Percentiles rank a stretch among this genome's conserved stretches.
These are phyloP conservation scores for Andrena bicolor DNA, from an alignment of 2,888 invertebrate genomes.

Conservation along the genomic window DNA sequence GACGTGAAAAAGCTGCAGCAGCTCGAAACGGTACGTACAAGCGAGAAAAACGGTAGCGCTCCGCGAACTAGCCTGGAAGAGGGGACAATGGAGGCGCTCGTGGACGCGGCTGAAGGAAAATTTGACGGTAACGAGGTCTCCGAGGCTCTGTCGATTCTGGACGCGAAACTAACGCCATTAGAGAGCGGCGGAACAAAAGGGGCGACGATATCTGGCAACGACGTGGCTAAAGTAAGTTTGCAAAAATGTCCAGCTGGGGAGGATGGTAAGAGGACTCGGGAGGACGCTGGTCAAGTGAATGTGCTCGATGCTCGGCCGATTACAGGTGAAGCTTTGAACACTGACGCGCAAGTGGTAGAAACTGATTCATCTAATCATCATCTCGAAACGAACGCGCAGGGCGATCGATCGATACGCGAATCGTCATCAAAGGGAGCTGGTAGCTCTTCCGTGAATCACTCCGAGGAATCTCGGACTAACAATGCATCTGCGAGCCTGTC, in stretches of 20 bases:
- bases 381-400: background rate
- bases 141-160: conserved; percentile 18
- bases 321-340: background rate
- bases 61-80: conserved; percentile 35
- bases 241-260: conserved; percentile 27
- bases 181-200: background rate
- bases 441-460: conserved; percentile 53
- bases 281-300: background rate
- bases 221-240: conserved; percentile 32
- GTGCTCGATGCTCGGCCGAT: background rate
- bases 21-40: conserved; percentile 67
- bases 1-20: conserved; percentile 54
- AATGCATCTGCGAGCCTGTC: conserved; percentile 37
- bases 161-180: background rate
- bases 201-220: background rate
- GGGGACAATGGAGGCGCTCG: conserved; percentile 20
- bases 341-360: background rate
- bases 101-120: conserved; percentile 17
- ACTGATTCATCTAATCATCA: conserved; percentile 33
- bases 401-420: conserved; percentile 10
- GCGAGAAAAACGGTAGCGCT: conserved; percentile 20
- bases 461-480: conserved; percentile 29
- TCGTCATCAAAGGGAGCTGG: conserved; percentile 54
- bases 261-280: background rate
- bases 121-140: conserved; percentile 19